A percentile compares a stretch with the other conserved stretches of the same genome.
Conservation (phyloP, 1,140 invertebrate genomes). For the Drosophila melanogaster region Release_6_plus_ISO1_MT NT_033779.5:20520501-20521000, state of each 20-base stretch:
- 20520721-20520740: neutral
- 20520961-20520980: slow-evolving; percentile 15
- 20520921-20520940: too few relatives aligned
- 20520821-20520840: too few relatives aligned
- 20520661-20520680: neutral
- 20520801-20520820: too few relatives aligned
- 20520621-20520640: slow-evolving; percentile 1
- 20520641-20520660: slow-evolving; percentile 9
- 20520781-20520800: too few relatives aligned
- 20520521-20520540: slow-evolving; percentile 4
- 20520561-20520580: slow-evolving; percentile 14
- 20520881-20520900: too few relatives aligned
- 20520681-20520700: neutral
- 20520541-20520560: slow-evolving; percentile 21
- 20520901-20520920: too few relatives aligned
- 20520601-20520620: slow-evolving; percentile 38
- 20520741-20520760: neutral
- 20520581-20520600: slow-evolving; percentile 21
- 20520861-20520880: too few relatives aligned
- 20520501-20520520: slow-evolving; percentile 19
- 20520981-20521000: neutral
- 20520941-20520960: neutral
- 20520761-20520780: too few relatives aligned
- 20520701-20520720: slow-evolving; percentile 21
- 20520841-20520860: too few relatives aligned